Conservation (phyloP, 64 coral and sea anemone genomes). For the Stichodactyla mertensii region DNA sequence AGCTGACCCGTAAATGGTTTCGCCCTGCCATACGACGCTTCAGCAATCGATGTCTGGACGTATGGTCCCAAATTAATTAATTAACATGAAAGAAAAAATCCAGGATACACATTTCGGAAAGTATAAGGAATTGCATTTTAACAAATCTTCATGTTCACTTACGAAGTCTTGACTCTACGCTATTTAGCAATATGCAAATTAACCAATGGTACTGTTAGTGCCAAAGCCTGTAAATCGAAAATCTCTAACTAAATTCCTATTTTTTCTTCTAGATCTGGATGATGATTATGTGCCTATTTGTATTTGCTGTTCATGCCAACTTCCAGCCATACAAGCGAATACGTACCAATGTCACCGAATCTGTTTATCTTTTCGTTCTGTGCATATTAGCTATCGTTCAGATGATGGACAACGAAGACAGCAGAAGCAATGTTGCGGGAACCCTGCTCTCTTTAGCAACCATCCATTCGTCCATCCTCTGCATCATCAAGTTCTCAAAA, state of each 20-base stretch:
- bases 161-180: too few species aligned
- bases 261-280: slow-evolving; percentile 35
- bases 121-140: too few species aligned
- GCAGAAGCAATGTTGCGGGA: not conserved
- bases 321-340: slow-evolving; percentile 46
- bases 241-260: not conserved
- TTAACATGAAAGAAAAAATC: too few species aligned
- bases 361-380: slow-evolving; percentile 35
- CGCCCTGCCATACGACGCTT: too few species aligned
- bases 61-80: too few species aligned
- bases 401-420: slow-evolving; percentile 7
- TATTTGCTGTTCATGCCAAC: slow-evolving; percentile 30
- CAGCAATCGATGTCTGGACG: too few species aligned
- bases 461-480: slow-evolving; percentile 4
- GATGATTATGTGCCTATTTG: slow-evolving; percentile 18
- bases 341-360: slow-evolving; percentile 42
- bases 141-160: too few species aligned
- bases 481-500: not conserved
- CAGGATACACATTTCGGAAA: too few species aligned
- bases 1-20: too few species aligned
- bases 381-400: slow-evolving; percentile 35
- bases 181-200: too few species aligned
- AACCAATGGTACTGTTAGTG: too few species aligned
- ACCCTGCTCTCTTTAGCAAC: slow-evolving; percentile 27
- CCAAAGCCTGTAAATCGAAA: not conserved